Conservation (phyloP, 1,140 invertebrate genomes). For the Elysia chlorotica region DNA sequence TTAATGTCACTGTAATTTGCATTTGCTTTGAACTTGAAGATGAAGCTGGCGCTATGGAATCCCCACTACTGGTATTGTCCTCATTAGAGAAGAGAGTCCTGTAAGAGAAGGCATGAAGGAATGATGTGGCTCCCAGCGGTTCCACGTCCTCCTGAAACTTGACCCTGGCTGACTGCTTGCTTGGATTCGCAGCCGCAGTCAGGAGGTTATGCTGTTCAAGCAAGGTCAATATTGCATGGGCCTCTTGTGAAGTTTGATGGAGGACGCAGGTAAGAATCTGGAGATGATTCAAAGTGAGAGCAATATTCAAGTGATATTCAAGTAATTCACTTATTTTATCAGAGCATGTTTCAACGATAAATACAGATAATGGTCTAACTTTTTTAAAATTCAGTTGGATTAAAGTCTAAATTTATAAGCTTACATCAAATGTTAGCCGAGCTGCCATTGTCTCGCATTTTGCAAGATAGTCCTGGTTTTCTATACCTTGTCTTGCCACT, state of each 20-base stretch:
- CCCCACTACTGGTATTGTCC: slow-evolving; percentile 26
- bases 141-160: slow-evolving; percentile 36
- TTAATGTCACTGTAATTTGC: slow-evolving; percentile 30
- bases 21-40: background rate
- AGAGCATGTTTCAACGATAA: too few relatives aligned
- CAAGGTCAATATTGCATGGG: slow-evolving; percentile 39
- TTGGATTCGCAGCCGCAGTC: slow-evolving; percentile 1
- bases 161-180: slow-evolving; percentile 23
- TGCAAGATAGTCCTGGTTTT: too few relatives aligned
- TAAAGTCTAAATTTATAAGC: too few relatives aligned
- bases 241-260: slow-evolving; percentile 34
- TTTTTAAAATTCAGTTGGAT: too few relatives aligned
- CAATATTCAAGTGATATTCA: too few relatives aligned
- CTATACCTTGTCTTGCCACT: too few relatives aligned
- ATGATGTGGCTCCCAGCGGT: slow-evolving; percentile 33
- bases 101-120: slow-evolving; percentile 52
- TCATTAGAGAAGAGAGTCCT: slow-evolving; percentile 33
- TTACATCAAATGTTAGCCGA: too few relatives aligned
- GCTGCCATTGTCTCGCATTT: too few relatives aligned
- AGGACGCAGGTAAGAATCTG: slow-evolving; percentile 31
- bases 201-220: slow-evolving; percentile 32
- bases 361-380: too few relatives aligned
- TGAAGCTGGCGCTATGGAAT: background rate
- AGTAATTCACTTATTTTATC: too few relatives aligned
- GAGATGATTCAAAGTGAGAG: too few relatives aligned